Evolutionary conservation across 2,888 invertebrate species (phyloP), one percentile per base, ranked within the genome.

Genomic region (Keiferia lycopersicella): DNA sequence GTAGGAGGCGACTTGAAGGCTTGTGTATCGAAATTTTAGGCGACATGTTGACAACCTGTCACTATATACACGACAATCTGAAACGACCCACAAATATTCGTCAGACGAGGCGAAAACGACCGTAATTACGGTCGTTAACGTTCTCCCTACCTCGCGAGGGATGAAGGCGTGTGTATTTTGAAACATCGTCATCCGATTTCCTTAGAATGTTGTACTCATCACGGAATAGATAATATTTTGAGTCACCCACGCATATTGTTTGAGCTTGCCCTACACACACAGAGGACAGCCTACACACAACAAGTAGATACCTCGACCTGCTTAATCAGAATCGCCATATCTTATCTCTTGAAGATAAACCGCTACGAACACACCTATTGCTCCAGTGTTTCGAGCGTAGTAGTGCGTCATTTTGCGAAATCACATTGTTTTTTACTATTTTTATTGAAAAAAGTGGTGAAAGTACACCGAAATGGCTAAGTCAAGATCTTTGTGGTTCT

Each of bases 341-440:
- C 91, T 89, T 88, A 91, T 89, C 88, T 76, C 45, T 1, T n/a
- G 62, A 64, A 74, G 88, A 89, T 89, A 89, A 86, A 77, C 61
- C 63, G 64, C 65, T 71, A 71, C 70, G 74, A 79, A 81, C 83
- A 81, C 86, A 80, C 86, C 82, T 83, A 76, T 73, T 62, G 58
- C 66, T 71, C 69, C 68, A 73, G 69, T 70, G 72, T 68, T 75
- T 80, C 48, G 76, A 57, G 61, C 11, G 16, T 45, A 18, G 10
- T 50, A 79, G 78, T 81, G 78, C 77, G 75, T 76, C 78, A 80
- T 75, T 69, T 66, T 68, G 70, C 69, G 73, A 71, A 72, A 72
- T 66, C 66, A 62, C 68, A 69, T 66, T 73, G 67, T 73, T 68
- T 64, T 68, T 68, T 68, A 67, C 65, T 61, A 72, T 67, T 69